These are phyloP conservation scores for Drosophila seclusa DNA, from an alignment of 2,888 invertebrate species.

Conservation along the genomic window DNA sequence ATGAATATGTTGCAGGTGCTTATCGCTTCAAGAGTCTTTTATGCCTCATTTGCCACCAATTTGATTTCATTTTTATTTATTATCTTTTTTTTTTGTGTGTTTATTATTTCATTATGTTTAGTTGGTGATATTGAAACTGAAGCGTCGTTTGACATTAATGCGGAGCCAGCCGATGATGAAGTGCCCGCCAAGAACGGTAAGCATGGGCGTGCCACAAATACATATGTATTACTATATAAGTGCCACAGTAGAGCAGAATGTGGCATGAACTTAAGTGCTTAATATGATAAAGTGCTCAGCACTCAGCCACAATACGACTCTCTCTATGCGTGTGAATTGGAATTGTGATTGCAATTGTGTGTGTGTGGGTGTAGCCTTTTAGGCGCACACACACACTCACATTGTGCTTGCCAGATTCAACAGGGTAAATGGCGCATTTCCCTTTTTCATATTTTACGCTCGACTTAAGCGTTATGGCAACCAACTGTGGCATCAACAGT, in stretches of 20 bases:
- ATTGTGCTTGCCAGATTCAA: conserved; percentile 28
- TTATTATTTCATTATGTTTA: conserved; percentile 52
- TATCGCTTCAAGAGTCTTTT: conserved; percentile 27
- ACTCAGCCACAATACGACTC: conserved; percentile 51
- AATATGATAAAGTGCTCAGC: conserved; percentile 80
- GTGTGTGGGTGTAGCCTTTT: neutral
- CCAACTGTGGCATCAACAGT: conserved; percentile 20
- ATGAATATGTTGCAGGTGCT: conserved; percentile 72
- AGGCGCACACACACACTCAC: conserved; percentile 14
- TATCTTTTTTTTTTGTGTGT: conserved; percentile 39
- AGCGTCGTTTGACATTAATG: conserved; percentile 57
- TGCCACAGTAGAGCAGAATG: conserved; percentile 23
- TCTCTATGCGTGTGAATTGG: conserved; percentile 13
- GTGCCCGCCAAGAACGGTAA: conserved; percentile 81
- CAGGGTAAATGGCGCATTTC: conserved; percentile 78
- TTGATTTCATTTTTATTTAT: conserved; percentile 41
- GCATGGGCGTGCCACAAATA: conserved; percentile 60
- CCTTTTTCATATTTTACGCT: conserved; percentile 80
- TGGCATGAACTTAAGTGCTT: conserved; percentile 78
- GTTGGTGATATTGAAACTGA: conserved; percentile 72
- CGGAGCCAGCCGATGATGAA: conserved; percentile 63
- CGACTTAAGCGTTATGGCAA: conserved; percentile 70
- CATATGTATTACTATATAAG: conserved; percentile 34
- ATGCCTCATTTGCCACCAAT: neutral
- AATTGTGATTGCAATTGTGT: conserved; percentile 15